A percentile compares a stretch with the other conserved stretches of the same genome.
Conservation (phyloP, 2,797 vertebrate genomes). For the Poecile montanus region DNA sequence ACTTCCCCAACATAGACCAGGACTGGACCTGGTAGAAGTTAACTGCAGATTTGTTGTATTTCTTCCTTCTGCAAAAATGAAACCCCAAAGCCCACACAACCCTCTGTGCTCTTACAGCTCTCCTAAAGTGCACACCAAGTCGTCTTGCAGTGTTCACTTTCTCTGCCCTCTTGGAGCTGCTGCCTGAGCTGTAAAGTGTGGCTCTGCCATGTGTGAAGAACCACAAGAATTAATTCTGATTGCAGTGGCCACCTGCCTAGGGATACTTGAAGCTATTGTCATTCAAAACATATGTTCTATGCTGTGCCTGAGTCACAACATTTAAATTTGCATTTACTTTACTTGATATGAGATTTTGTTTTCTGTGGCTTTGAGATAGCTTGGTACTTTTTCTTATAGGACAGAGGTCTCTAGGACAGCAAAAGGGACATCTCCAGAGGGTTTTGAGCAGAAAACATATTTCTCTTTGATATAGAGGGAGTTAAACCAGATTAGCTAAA, state of each 20-base stretch:
- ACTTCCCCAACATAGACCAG: background rate
- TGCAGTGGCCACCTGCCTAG: background rate
- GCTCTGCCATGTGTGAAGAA: background rate
- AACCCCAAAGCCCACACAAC: background rate
- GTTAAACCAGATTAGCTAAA: background rate
- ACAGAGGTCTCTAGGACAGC: background rate
- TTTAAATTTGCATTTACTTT: conserved; percentile 10
- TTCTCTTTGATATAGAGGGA: background rate
- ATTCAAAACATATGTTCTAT: background rate
- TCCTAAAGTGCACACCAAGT: background rate
- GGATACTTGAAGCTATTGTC: background rate
- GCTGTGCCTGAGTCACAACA: background rate
- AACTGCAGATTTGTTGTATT: background rate
- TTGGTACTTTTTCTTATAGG: background rate
- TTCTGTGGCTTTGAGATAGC: background rate
- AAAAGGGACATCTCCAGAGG: background rate
- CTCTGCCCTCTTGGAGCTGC: background rate
- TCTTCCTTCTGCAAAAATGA: background rate
- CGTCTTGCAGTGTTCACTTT: background rate
- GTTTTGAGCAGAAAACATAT: background rate
- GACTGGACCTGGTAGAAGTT: background rate
- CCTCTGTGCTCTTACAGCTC: background rate
- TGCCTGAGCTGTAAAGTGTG: background rate
- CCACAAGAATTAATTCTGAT: background rate
- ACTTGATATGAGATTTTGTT: background rate